Evolutionary conservation across 2,113 vertebrate genomes (phyloP).

Genomic region (Poeciliopsis retropinna): DNA sequence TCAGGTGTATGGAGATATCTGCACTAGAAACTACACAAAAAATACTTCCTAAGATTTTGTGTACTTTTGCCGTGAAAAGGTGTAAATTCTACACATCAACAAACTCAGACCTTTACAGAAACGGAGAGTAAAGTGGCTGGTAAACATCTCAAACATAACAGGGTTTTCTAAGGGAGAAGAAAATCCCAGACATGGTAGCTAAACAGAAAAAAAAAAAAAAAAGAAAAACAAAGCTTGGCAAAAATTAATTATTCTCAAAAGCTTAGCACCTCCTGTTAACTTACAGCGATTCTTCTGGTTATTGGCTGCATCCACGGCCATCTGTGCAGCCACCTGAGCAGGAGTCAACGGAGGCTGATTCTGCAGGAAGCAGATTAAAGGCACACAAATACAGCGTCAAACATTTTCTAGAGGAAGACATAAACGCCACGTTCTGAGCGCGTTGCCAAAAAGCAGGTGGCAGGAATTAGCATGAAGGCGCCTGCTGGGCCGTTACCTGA

Average conservation of each 20-base stretch:
- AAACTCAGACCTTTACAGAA: neutral
- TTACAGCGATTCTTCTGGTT: constrained; percentile 89
- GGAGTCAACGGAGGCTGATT: constrained; percentile 62
- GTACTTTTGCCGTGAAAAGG: too few species aligned
- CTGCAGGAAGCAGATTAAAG: constrained; percentile 53
- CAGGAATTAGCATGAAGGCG: constrained; percentile 34
- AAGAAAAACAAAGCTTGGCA: constrained; percentile 20
- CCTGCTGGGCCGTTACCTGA: constrained; percentile 61
- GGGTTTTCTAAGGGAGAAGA: neutral
- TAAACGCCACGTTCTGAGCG: constrained; percentile 39
- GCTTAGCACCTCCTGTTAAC: constrained; percentile 51
- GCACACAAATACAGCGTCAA: constrained; percentile 44
- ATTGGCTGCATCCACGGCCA: constrained; percentile 85
- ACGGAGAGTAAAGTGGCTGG: neutral
- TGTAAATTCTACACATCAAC: neutral
- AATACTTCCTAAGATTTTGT: too few species aligned
- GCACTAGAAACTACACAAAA: too few species aligned
- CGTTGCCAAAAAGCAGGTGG: constrained; percentile 31
- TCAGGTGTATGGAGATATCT: too few species aligned
- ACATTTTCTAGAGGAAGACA: constrained; percentile 33
- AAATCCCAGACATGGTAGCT: constrained; percentile 7
- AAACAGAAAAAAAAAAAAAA: neutral
- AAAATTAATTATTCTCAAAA: constrained; percentile 27
- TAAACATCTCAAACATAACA: neutral
- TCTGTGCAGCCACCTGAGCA: constrained; percentile 87